phyloP scores from a whole-genome alignment of 2,113 vertebrate genomes.

The Reinhardtius hippoglossoides region DNA sequence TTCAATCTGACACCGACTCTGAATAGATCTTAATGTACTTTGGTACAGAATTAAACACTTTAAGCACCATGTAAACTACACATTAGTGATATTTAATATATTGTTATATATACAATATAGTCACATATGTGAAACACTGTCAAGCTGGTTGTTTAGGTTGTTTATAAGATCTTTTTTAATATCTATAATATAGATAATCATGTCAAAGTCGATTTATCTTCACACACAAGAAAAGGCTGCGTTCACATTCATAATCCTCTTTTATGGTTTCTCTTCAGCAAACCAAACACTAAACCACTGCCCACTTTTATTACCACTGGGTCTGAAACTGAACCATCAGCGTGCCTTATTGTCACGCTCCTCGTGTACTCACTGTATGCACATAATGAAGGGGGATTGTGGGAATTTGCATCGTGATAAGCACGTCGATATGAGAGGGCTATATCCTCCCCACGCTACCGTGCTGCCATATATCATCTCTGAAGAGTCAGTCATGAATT shows the following conservation, averaged over 20 bases:
- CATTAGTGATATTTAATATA: too few species aligned
- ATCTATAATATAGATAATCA: neutral
- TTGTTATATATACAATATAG: too few species aligned
- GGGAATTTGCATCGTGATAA: conserved; percentile 11
- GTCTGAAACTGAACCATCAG: conserved; percentile 2
- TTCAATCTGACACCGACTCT: neutral
- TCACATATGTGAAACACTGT: too few species aligned
- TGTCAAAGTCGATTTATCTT: neutral
- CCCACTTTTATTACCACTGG: neutral
- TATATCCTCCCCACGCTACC: neutral
- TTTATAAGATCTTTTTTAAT: neutral
- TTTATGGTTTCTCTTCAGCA: neutral
- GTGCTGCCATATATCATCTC: conserved; percentile 1
- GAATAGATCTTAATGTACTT: neutral
- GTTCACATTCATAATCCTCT: neutral
- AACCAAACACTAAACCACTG: neutral
- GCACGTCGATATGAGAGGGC: conserved; percentile 27
- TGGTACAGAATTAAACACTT: too few species aligned
- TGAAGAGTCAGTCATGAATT: conserved; percentile 24
- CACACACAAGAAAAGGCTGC: neutral
- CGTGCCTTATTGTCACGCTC: conserved; percentile 14
- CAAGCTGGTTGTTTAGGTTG: neutral
- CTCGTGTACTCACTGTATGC: neutral
- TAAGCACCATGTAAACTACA: too few species aligned
- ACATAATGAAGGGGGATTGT: conserved; percentile 3